Conservation (phyloP, 2,888 invertebrate genomes). For the Chydorus sphaericus region DNA sequence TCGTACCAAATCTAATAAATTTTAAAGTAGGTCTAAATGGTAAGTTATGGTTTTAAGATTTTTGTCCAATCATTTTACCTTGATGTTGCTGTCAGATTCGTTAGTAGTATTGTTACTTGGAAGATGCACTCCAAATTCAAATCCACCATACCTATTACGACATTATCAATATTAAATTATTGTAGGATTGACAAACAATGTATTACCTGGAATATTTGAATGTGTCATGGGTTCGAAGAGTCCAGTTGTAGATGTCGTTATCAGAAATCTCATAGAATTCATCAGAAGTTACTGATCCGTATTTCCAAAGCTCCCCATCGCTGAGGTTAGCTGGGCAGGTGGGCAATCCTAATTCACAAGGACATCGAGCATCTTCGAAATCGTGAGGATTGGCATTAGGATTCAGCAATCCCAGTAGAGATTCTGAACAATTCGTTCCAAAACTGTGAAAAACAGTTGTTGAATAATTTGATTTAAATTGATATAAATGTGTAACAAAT, state of each 20-base stretch:
- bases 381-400: background rate
- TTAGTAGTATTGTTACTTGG: slow-evolving; percentile 16
- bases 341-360: slow-evolving; percentile 27
- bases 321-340: slow-evolving; percentile 29
- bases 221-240: slow-evolving; percentile 27
- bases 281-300: slow-evolving; percentile 1
- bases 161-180: too few species aligned
- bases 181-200: too few species aligned
- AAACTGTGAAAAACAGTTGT: background rate
- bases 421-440: background rate
- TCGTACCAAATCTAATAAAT: slow-evolving; percentile 61
- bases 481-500: too few species aligned
- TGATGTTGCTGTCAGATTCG: slow-evolving; percentile 18
- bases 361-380: slow-evolving; percentile 19
- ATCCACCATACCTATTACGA: slow-evolving; percentile 23
- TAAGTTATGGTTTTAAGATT: too few species aligned
- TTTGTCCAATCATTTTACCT: slow-evolving; percentile 13
- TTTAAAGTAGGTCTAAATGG: background rate
- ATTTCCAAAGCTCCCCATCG: slow-evolving; percentile 8
- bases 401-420: too few species aligned
- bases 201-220: slow-evolving; percentile 10
- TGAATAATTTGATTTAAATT: background rate
- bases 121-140: slow-evolving; percentile 22
- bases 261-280: slow-evolving; percentile 14
- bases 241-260: slow-evolving; percentile 31